phyloP scores from a whole-genome alignment of 1,140 invertebrate species.

The Achatina immaculata region DNA sequence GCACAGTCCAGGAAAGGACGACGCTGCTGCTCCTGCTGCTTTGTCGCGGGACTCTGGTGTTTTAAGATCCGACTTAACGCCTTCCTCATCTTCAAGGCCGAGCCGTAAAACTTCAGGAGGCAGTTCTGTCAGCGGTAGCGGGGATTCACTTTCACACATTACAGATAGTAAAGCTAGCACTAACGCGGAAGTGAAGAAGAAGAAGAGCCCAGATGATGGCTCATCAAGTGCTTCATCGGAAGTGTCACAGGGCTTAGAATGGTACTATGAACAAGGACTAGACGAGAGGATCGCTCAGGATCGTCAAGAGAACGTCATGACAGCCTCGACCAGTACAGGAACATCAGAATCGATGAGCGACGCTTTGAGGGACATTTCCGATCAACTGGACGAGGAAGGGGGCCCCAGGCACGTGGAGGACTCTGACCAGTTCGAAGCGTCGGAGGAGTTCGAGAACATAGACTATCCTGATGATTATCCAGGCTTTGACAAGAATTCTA shows the following conservation, averaged over 20 bases:
- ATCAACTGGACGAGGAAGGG: neutral
- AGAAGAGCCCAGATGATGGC: too few relatives aligned
- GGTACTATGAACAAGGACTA: slow-evolving; percentile 42
- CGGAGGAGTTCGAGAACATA: slow-evolving; percentile 39
- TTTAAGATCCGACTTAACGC: neutral
- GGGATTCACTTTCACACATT: neutral
- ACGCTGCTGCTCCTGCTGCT: neutral
- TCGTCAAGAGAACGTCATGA: slow-evolving; percentile 21
- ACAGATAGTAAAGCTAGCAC: too few relatives aligned
- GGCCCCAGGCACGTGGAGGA: neutral
- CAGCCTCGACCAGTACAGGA: slow-evolving; percentile 26
- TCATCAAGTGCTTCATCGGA: slow-evolving; percentile 37
- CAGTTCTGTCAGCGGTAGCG: neutral
- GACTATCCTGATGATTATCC: slow-evolving; percentile 39
- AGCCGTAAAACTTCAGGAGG: neutral
- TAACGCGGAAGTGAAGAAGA: too few relatives aligned
- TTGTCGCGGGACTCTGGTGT: neutral
- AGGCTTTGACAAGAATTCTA: slow-evolving; percentile 34
- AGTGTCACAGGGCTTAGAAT: slow-evolving; percentile 39
- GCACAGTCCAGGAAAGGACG: neutral
- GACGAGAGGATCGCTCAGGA: slow-evolving; percentile 33
- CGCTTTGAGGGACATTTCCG: neutral
- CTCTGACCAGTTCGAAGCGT: slow-evolving; percentile 28
- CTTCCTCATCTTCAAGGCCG: neutral
- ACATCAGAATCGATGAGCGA: slow-evolving; percentile 41